Conservation (phyloP, 2,888 invertebrate genomes). For the Escarpia spicata region DNA sequence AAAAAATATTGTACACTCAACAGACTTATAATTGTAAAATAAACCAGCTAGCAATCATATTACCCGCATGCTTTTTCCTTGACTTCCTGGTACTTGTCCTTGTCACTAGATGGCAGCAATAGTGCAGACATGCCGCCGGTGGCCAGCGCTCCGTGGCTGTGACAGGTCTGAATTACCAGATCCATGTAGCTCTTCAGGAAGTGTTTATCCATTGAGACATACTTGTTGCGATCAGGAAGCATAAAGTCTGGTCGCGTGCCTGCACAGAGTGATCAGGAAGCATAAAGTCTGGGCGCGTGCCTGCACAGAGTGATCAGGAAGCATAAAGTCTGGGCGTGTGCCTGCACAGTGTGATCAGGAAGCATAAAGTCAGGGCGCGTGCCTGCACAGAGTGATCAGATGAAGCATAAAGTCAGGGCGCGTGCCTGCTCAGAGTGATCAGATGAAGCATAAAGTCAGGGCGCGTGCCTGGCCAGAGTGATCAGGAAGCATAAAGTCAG, state of each 20-base stretch:
- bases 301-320: no score
- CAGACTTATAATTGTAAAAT: no score
- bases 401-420: no score
- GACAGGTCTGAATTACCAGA: slow-evolving; percentile 72
- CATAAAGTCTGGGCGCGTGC: not conserved
- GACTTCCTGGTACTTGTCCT: slow-evolving; percentile 23
- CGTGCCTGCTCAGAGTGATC: no score
- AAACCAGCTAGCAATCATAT: not conserved
- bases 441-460: no score
- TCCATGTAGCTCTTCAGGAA: slow-evolving; percentile 75
- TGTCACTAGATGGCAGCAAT: slow-evolving; percentile 67
- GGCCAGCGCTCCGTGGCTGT: slow-evolving; percentile 73
- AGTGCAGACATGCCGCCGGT: slow-evolving; percentile 78
- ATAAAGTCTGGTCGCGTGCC: slow-evolving; percentile 70
- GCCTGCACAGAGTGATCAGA: no score
- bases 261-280: slow-evolving; percentile 26
- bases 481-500: no score
- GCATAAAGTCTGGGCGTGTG: no score
- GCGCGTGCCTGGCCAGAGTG: no score
- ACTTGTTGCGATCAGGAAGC: slow-evolving; percentile 75
- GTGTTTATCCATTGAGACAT: slow-evolving; percentile 74
- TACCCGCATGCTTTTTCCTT: slow-evolving; percentile 28
- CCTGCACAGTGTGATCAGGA: no score
- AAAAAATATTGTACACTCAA: no score
- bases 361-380: no score